A percentile compares a stretch with the other conserved stretches of the same genome.
These are phyloP conservation scores for Etheostoma nigrum DNA, from an alignment of 2,797 vertebrate species.

Conservation along the genomic window DNA sequence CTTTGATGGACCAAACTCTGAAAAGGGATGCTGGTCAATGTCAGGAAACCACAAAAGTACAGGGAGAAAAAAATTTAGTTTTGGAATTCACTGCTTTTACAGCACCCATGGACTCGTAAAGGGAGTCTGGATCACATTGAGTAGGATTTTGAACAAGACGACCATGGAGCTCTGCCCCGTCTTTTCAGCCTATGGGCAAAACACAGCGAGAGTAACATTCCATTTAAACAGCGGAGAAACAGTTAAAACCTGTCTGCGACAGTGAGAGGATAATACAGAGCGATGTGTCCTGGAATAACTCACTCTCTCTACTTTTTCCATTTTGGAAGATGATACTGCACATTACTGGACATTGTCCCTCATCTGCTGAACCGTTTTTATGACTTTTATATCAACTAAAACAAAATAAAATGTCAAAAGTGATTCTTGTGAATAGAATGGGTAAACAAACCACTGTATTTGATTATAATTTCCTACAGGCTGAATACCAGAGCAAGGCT, in stretches of 20 bases:
- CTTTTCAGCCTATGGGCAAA: constrained; percentile 58
- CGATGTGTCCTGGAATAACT: constrained; percentile 69
- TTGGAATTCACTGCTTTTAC: constrained; percentile 69
- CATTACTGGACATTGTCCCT: constrained; percentile 64
- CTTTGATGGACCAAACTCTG: constrained; percentile 69
- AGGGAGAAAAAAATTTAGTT: constrained; percentile 53
- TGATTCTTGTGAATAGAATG: constrained; percentile 52
- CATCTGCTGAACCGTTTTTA: constrained; percentile 64
- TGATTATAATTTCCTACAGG: constrained; percentile 66
- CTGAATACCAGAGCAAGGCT: constrained; percentile 60
- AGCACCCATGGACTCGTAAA: constrained; percentile 67
- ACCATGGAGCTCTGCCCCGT: constrained; percentile 38
- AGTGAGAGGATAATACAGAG: constrained; percentile 59
- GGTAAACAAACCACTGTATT: constrained; percentile 60
- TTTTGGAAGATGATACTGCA: constrained; percentile 55
- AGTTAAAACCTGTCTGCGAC: constrained; percentile 55
- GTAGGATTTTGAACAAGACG: constrained; percentile 52
- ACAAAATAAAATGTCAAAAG: constrained; percentile 70
- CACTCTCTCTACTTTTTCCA: constrained; percentile 54
- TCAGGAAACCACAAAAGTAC: constrained; percentile 81
- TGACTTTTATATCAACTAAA: constrained; percentile 51
- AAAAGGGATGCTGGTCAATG: constrained; percentile 75
- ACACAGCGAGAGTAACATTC: constrained; percentile 43
- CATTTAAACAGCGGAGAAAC: constrained; percentile 45
- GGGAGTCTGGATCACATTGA: constrained; percentile 70